Percentiles rank a stretch among this genome's conserved stretches.
These are phyloP conservation scores for Patella depressa DNA, from an alignment of 2,888 invertebrate genomes.

Conservation along the genomic window DNA sequence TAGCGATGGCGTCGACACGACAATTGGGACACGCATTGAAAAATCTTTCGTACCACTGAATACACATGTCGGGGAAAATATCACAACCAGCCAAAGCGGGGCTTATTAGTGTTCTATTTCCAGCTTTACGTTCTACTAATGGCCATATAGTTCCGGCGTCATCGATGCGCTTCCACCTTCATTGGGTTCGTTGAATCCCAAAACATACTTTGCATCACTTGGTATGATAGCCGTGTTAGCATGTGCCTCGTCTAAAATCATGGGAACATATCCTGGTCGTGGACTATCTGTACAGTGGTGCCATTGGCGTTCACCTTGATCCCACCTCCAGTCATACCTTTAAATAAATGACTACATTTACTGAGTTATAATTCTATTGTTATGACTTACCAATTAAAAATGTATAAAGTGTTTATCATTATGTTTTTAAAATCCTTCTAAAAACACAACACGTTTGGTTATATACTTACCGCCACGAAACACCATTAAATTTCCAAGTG, in stretches of 20 bases:
- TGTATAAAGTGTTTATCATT: too few species aligned
- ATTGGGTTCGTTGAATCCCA: slow-evolving; percentile 54
- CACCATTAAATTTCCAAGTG: not conserved
- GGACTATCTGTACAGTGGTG: slow-evolving; percentile 20
- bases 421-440: not conserved
- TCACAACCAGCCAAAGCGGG: slow-evolving; percentile 44
- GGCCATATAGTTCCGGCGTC: slow-evolving; percentile 41
- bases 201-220: slow-evolving; percentile 34
- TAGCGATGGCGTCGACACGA: slow-evolving; percentile 47
- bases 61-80: slow-evolving; percentile 14
- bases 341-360: not conserved
- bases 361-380: too few species aligned
- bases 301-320: slow-evolving; percentile 19
- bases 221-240: slow-evolving; percentile 19
- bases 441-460: too few species aligned
- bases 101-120: slow-evolving; percentile 40
- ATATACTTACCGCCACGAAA: not conserved
- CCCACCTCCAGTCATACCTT: slow-evolving; percentile 37
- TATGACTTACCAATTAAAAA: too few species aligned
- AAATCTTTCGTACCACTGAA: slow-evolving; percentile 48
- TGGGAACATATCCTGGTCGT: slow-evolving; percentile 38
- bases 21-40: slow-evolving; percentile 44
- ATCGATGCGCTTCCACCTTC: slow-evolving; percentile 42
- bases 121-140: slow-evolving; percentile 35
- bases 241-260: slow-evolving; percentile 42